These are phyloP conservation scores for Belonocnema kinseyi DNA, from an alignment of 1,140 invertebrate species.

Conservation along the genomic window DNA sequence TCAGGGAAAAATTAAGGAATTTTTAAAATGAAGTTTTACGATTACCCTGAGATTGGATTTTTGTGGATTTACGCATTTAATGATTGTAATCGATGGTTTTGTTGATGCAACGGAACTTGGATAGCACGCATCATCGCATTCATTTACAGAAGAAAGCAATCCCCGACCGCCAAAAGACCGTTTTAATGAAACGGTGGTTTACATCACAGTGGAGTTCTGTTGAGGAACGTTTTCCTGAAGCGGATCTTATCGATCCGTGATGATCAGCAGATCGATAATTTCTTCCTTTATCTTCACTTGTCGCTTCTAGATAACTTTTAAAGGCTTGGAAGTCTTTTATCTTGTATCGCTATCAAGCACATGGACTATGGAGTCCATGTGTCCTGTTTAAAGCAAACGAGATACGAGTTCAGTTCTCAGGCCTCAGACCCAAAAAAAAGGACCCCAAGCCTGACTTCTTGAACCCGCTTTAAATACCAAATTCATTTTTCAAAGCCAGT, in stretches of 20 bases:
- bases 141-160: slow-evolving; percentile 4
- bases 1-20: too few species aligned
- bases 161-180: not conserved
- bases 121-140: not conserved
- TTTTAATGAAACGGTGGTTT: slow-evolving; percentile 13
- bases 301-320: not conserved
- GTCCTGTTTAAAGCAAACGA: too few species aligned
- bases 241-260: not conserved
- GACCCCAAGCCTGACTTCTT: too few species aligned
- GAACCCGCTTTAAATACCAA: too few species aligned
- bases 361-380: not conserved
- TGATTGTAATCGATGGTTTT: not conserved
- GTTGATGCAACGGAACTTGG: not conserved
- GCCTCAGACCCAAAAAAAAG: too few species aligned
- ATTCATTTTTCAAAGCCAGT: slow-evolving; percentile 25
- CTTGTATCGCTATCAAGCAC: not conserved
- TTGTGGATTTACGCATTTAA: too few species aligned
- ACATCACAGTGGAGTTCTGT: not conserved
- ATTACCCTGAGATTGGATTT: too few species aligned
- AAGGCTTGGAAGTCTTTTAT: not conserved
- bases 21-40: too few species aligned
- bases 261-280: not conserved
- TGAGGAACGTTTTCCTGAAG: not conserved
- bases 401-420: too few species aligned
- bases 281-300: slow-evolving; percentile 13